Evolutionary conservation across 1,140 invertebrate species (phyloP).

Genomic region (Cydia splendana): DNA sequence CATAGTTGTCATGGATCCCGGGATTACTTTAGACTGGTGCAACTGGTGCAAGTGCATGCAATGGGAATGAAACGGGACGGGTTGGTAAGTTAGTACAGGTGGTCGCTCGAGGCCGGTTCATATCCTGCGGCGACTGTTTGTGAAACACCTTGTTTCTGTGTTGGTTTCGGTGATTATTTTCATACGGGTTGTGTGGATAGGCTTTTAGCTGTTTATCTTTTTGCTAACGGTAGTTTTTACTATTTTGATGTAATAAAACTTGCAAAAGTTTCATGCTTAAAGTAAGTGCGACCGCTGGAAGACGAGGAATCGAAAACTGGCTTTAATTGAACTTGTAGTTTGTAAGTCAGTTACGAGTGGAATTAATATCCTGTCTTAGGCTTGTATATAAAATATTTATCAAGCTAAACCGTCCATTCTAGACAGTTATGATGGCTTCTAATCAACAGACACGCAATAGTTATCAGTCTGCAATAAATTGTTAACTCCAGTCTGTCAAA

Average conservation of each 20-base stretch:
- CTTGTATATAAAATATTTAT: background rate
- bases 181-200: background rate
- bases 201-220: background rate
- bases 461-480: background rate
- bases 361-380: background rate
- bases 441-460: slow-evolving; percentile 1
- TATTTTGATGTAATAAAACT: background rate
- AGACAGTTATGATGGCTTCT: background rate
- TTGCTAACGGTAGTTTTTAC: background rate
- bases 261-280: background rate
- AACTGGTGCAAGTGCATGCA: background rate
- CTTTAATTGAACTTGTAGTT: slow-evolving; percentile 8
- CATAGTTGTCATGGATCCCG: background rate
- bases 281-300: background rate
- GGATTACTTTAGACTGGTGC: background rate
- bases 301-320: background rate
- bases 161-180: slow-evolving; percentile 22
- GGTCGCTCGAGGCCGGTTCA: slow-evolving; percentile 35
- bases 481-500: background rate
- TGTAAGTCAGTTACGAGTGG: background rate
- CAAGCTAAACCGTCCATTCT: background rate
- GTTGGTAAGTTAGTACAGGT: slow-evolving; percentile 33
- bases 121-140: slow-evolving; percentile 44
- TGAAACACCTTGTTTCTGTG: slow-evolving; percentile 39
- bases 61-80: slow-evolving; percentile 6